phyloP scores from a whole-genome alignment of 2,888 invertebrate species.

The Pammene fasciana region DNA sequence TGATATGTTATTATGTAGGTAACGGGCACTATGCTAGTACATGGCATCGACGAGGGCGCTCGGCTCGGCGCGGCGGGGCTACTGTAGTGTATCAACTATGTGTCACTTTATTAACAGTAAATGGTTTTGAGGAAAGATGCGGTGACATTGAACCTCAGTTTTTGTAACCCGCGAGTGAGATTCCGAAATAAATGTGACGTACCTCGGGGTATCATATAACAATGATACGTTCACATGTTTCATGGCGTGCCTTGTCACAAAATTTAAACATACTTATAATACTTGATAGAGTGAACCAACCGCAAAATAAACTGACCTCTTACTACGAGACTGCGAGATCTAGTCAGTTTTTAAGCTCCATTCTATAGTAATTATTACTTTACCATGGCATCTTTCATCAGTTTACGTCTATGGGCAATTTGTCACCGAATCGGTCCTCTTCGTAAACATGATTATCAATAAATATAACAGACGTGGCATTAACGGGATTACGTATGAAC shows the following conservation, averaged over 20 bases:
- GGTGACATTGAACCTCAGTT: not conserved
- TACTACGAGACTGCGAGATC: no score
- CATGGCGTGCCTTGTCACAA: no score
- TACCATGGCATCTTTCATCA: no score
- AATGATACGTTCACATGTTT: no score
- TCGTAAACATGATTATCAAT: not conserved
- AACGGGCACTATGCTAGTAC: constrained; percentile 54
- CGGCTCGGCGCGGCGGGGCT: constrained; percentile 24
- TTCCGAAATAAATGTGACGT: no score
- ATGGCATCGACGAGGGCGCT: constrained; percentile 35
- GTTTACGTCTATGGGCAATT: not conserved
- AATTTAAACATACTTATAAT: no score
- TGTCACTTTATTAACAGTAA: not conserved
- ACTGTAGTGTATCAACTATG: not conserved
- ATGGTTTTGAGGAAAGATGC: not conserved
- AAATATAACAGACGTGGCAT: not conserved
- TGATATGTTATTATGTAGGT: constrained; percentile 74
- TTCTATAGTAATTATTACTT: no score
- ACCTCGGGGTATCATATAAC: no score
- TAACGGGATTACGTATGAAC: not conserved
- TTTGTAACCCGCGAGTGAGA: not conserved
- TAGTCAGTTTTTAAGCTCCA: no score
- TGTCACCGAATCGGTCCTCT: not conserved
- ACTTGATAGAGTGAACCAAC: no score
- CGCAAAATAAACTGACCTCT: no score